Evolutionary conservation across 2,888 invertebrate genomes (phyloP), one percentile per base, ranked within the genome.

Genomic region (Cheilosia impressa): DNA sequence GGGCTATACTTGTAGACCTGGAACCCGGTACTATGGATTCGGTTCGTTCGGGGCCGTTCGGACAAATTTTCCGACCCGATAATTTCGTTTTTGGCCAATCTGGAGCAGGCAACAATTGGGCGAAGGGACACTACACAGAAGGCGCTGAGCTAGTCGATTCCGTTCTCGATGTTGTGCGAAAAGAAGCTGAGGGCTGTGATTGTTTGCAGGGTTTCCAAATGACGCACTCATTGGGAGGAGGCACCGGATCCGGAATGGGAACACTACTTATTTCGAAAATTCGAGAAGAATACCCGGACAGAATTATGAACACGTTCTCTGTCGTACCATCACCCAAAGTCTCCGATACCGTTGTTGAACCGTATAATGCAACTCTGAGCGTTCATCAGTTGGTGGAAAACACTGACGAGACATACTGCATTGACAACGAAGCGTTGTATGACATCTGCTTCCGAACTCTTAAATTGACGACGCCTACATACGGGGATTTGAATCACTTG

Each of bases 1-100:
- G 98, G 87, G 98, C 98, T 89, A 96, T 98, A 91, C 94, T 98
- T 81, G 97, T 98, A 88, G 98, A 99, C 91, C 93, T 99, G 91
- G 98, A 99, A 93, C 98, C 98, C 58, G 98, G 98, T 88, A 98
- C 98, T 89, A 98, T 99, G 98, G 98, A 99, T 93, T 97, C 98
- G 0, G 98, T 99, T 87, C 95, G 98, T 88, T 97, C 98, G 1
- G 98, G 98, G 78, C 97, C 98, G 15, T 98, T 97, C 93, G 98
- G 95, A 92, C 98, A 98, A 92, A 96, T 98, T 90, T 98, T 98
- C 94, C 94, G 98, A 87, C 98, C 98, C 19, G 98, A 98, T 93
- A 98, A 98, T 93, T 98, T 98, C 92, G 97, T 98, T 27, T 98
- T 98, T 92, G 97, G 97, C 62, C 96, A 96, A 91, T 95, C 95